phyloP scores from a whole-genome alignment of 2,797 vertebrate species.

The Rhynchonycteris naso region DNA sequence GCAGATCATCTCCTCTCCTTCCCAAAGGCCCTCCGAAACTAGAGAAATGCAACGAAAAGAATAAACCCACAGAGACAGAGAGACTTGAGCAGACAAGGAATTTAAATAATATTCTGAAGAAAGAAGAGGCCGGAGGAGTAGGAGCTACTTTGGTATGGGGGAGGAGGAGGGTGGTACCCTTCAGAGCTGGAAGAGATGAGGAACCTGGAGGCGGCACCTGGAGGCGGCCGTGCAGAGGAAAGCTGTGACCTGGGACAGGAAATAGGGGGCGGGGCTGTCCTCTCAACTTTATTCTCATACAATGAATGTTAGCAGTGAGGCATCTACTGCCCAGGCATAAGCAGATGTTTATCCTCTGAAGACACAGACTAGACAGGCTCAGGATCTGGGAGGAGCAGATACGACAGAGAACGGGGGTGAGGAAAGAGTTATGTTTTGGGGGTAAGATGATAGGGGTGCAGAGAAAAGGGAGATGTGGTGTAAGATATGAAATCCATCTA shows the following conservation, averaged over 20 bases:
- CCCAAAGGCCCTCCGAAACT: background rate
- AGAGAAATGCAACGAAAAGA: constrained; percentile 45
- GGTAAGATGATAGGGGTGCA: background rate
- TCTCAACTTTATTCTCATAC: background rate
- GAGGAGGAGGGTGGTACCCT: background rate
- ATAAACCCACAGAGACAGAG: background rate
- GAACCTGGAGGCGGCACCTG: background rate
- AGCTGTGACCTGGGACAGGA: background rate
- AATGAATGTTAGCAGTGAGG: background rate
- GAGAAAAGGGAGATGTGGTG: background rate
- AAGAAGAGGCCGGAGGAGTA: background rate
- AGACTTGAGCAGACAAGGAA: background rate
- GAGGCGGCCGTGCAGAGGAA: background rate
- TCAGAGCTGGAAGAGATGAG: background rate
- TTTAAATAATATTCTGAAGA: background rate
- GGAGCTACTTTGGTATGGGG: background rate
- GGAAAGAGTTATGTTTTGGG: background rate
- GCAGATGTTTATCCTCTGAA: background rate
- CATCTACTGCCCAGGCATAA: background rate
- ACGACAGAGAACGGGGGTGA: background rate
- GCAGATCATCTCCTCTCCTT: background rate
- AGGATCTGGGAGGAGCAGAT: background rate
- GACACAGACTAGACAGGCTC: background rate
- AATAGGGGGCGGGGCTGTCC: background rate
- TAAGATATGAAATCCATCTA: background rate